phyloP scores from a whole-genome alignment of 2,888 invertebrate genomes.

The Dryococelus australis region DNA sequence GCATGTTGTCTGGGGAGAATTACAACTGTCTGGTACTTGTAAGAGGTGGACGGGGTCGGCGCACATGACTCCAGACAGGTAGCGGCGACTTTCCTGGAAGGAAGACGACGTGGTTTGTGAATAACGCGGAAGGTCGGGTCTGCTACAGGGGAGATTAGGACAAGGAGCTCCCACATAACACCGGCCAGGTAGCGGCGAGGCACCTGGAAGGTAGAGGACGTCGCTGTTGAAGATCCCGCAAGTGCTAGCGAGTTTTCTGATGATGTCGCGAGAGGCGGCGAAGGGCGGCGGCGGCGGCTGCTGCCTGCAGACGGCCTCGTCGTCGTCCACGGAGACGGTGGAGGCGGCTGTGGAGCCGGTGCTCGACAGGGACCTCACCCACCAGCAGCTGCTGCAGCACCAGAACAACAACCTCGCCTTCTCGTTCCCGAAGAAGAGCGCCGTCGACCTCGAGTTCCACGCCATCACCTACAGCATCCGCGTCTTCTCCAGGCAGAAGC shows the following conservation, averaged over 20 bases:
- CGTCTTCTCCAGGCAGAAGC: slow-evolving; percentile 64
- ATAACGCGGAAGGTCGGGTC: too few species aligned
- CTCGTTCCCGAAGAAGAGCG: slow-evolving; percentile 64
- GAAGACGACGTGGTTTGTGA: too few species aligned
- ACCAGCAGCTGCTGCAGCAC: neutral
- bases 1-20: too few species aligned
- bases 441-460: slow-evolving; percentile 73
- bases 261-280: neutral
- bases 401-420: neutral
- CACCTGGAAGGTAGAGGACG: too few species aligned
- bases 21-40: too few species aligned
- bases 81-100: too few species aligned
- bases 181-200: too few species aligned
- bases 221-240: too few species aligned
- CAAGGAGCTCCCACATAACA: too few species aligned
- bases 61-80: too few species aligned
- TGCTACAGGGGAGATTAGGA: too few species aligned
- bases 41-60: too few species aligned
- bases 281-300: neutral
- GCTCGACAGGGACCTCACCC: neutral
- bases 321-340: neutral
- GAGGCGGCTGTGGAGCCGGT: neutral
- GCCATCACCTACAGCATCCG: slow-evolving; percentile 71
- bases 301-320: neutral
- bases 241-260: neutral